These are phyloP conservation scores for Melanotaenia parkinsoni DNA, from an alignment of 2,797 vertebrate species.

Conservation along the genomic window DNA sequence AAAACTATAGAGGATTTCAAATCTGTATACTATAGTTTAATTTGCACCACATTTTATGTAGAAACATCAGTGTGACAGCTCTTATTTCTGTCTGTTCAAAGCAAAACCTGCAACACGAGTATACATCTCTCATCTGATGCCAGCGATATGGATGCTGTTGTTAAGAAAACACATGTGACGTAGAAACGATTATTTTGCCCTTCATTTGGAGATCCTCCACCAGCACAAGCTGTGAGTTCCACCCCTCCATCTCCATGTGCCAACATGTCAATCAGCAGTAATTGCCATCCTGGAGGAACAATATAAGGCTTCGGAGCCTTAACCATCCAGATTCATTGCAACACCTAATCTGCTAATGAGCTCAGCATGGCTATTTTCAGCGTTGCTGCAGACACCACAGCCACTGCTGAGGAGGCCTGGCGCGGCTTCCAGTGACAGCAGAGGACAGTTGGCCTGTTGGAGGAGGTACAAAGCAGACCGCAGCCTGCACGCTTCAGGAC, in stretches of 20 bases:
- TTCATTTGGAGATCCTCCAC: slow-evolving; percentile 85
- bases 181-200: slow-evolving; percentile 83
- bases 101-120: slow-evolving; percentile 19
- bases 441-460: slow-evolving; percentile 83
- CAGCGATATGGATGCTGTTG: slow-evolving; percentile 27
- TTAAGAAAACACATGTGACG: slow-evolving; percentile 33
- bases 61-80: not conserved
- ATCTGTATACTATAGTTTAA: not conserved
- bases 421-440: slow-evolving; percentile 84
- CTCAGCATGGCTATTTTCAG: slow-evolving; percentile 88
- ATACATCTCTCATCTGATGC: slow-evolving; percentile 12
- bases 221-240: slow-evolving; percentile 79
- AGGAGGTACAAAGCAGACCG: slow-evolving; percentile 67
- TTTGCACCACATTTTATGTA: not conserved
- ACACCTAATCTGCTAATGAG: slow-evolving; percentile 95
- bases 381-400: slow-evolving; percentile 73
- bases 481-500: slow-evolving; percentile 61
- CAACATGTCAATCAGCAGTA: slow-evolving; percentile 94
- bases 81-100: slow-evolving; percentile 10
- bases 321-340: slow-evolving; percentile 89
- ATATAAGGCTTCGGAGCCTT: slow-evolving; percentile 83
- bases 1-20: not conserved
- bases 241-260: slow-evolving; percentile 80
- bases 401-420: slow-evolving; percentile 68
- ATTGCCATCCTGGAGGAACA: slow-evolving; percentile 91